A percentile compares a stretch with the other conserved stretches of the same genome.
These are phyloP conservation scores for Caloenas nicobarica DNA, from an alignment of 2,113 vertebrate species.

Conservation along the genomic window DNA sequence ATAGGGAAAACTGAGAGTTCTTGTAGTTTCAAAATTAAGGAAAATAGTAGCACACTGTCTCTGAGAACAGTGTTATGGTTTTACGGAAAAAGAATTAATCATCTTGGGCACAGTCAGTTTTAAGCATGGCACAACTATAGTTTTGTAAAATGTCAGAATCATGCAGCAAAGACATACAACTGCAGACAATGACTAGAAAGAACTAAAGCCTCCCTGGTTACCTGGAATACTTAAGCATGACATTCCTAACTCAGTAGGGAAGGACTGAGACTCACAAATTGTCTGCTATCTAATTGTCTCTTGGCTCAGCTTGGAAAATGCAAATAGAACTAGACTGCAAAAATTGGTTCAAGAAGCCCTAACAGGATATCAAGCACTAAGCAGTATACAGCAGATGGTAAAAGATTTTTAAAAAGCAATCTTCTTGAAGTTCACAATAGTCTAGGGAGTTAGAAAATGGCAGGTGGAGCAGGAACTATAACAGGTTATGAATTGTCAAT, in stretches of 20 bases:
- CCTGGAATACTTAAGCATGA: constrained; percentile 40
- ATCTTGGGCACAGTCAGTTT: background rate
- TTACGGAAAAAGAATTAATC: background rate
- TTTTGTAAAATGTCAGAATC: constrained; percentile 30
- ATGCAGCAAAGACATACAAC: background rate
- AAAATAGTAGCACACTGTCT: background rate
- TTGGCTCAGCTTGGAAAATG: constrained; percentile 63
- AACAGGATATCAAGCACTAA: constrained; percentile 56
- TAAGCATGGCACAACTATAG: background rate
- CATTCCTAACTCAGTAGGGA: constrained; percentile 64
- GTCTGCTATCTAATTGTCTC: constrained; percentile 64
- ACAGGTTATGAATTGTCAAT: constrained; percentile 62
- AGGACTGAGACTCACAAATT: constrained; percentile 61
- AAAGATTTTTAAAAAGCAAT: constrained; percentile 55
- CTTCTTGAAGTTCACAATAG: constrained; percentile 56
- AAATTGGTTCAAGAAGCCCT: constrained; percentile 68
- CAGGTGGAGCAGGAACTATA: constrained; percentile 49
- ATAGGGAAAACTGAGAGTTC: background rate
- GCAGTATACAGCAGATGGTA: constrained; percentile 58
- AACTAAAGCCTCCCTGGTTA: constrained; percentile 26
- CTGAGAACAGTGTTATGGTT: background rate
- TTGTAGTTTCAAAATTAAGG: background rate
- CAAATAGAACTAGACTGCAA: constrained; percentile 65
- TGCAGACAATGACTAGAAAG: background rate
- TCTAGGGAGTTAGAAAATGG: constrained; percentile 40